Conservation (phyloP, 92 coral and sea anemone species). For the Epizoanthus illoricatus region DNA sequence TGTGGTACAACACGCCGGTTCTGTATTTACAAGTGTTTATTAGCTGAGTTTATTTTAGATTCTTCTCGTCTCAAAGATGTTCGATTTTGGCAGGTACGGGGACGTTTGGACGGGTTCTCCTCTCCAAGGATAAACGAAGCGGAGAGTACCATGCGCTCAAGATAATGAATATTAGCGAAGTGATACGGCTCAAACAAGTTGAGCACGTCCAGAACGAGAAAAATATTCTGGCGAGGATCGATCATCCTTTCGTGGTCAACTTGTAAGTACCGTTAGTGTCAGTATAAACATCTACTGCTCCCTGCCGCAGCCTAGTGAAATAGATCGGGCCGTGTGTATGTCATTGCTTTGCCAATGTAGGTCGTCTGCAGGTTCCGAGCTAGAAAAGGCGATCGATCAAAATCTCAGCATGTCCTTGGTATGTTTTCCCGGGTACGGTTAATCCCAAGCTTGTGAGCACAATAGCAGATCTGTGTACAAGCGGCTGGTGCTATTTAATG, state of each 20-base stretch:
- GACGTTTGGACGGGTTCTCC: constrained; percentile 93
- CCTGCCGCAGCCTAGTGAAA: constrained; percentile 28
- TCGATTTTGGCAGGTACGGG: constrained; percentile 81
- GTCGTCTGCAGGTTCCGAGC: constrained; percentile 2
- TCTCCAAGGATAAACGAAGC: constrained; percentile 73
- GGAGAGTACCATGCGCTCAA: constrained; percentile 91
- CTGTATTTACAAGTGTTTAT: constrained; percentile 40
- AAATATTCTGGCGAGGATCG: constrained; percentile 82
- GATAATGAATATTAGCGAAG: constrained; percentile 96
- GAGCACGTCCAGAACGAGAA: constrained; percentile 99
- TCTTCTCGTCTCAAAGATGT: constrained; percentile 1
- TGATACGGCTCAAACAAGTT: constrained; percentile 96
- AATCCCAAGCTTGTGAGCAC: constrained; percentile 19
- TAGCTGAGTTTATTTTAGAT: constrained; percentile 28
- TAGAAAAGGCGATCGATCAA: constrained; percentile 11
- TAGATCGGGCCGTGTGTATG: constrained; percentile 9
- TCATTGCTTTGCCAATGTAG: neutral
- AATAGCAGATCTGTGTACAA: constrained; percentile 31
- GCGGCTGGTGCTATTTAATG: neutral
- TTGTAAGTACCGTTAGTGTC: constrained; percentile 71
- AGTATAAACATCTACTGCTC: constrained; percentile 1
- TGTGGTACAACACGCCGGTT: neutral
- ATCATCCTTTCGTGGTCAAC: constrained; percentile 95
- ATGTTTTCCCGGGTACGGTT: neutral
- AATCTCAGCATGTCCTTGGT: constrained; percentile 27